Conservation (phyloP, 2,888 invertebrate species). For the Phyllotreta striolata region DNA sequence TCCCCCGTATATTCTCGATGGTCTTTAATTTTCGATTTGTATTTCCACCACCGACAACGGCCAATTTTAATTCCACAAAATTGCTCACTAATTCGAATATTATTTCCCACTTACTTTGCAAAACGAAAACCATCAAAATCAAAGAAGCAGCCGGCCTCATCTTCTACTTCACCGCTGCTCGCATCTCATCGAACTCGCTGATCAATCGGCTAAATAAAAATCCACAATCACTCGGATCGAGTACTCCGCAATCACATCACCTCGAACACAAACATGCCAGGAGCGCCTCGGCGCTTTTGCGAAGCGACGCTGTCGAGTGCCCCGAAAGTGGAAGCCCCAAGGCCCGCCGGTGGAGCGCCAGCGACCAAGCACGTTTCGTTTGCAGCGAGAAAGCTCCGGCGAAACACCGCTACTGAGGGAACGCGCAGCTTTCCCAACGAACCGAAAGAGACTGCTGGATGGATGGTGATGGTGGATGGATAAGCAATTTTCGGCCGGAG, state of each 20-base stretch:
- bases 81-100: too few relatives aligned
- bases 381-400: not conserved
- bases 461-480: conserved; percentile 18
- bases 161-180: conserved; percentile 30
- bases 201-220: conserved; percentile 20
- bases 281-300: conserved; percentile 26
- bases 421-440: not conserved
- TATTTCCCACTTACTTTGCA: conserved; percentile 49
- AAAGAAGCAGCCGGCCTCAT: conserved; percentile 50
- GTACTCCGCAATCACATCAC: conserved; percentile 23
- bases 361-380: not conserved
- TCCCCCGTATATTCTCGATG: too few relatives aligned
- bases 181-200: conserved; percentile 33
- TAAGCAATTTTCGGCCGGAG: conserved; percentile 24
- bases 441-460: conserved; percentile 1
- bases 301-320: conserved; percentile 2
- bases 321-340: not conserved
- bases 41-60: too few relatives aligned
- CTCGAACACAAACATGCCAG: conserved; percentile 18
- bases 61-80: too few relatives aligned
- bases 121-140: conserved; percentile 48
- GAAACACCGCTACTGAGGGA: not conserved
- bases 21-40: too few relatives aligned
- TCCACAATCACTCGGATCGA: conserved; percentile 23
- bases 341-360: not conserved